Evolutionary conservation across 35 echinoderm and acorn worm genomes (phyloP).

Genomic region (Heliocidaris tuberculata): DNA sequence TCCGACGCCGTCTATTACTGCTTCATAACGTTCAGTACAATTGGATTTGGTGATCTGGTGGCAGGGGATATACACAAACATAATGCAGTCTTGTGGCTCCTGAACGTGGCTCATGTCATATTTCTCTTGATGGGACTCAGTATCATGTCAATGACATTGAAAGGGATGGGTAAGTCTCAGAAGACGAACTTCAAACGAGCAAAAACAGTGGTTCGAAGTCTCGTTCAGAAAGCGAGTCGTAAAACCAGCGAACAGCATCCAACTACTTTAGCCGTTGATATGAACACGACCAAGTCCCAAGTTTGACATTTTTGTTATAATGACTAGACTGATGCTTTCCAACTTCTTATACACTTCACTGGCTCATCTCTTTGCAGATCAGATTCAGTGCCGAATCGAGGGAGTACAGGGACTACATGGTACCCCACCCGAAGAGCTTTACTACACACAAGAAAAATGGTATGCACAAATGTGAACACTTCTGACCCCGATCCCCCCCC

Average conservation of each 20-base stretch:
- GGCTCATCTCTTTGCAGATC: not conserved
- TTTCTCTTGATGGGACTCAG: constrained; percentile 56
- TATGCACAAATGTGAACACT: no score
- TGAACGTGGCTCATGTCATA: constrained; percentile 12
- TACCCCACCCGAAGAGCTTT: no score
- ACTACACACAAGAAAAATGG: no score
- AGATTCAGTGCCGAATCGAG: not conserved
- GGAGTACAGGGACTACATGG: no score
- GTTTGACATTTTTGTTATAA: not conserved
- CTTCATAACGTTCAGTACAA: constrained; percentile 76
- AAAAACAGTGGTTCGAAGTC: not conserved
- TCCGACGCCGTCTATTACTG: constrained; percentile 66
- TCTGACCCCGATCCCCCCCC: no score
- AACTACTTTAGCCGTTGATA: not conserved
- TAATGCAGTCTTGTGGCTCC: not conserved
- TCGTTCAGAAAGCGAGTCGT: not conserved
- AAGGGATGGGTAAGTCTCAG: constrained; percentile 45
- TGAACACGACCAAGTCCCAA: not conserved
- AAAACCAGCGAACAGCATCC: not conserved
- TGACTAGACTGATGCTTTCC: not conserved
- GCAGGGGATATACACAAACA: constrained; percentile 18
- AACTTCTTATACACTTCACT: not conserved
- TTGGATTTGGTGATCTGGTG: constrained; percentile 84
- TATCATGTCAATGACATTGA: constrained; percentile 51
- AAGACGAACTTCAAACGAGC: constrained; percentile 17